These are phyloP conservation scores for Hippopotamus amphibius DNA, from an alignment of 2,113 vertebrate genomes.

Conservation along the genomic window DNA sequence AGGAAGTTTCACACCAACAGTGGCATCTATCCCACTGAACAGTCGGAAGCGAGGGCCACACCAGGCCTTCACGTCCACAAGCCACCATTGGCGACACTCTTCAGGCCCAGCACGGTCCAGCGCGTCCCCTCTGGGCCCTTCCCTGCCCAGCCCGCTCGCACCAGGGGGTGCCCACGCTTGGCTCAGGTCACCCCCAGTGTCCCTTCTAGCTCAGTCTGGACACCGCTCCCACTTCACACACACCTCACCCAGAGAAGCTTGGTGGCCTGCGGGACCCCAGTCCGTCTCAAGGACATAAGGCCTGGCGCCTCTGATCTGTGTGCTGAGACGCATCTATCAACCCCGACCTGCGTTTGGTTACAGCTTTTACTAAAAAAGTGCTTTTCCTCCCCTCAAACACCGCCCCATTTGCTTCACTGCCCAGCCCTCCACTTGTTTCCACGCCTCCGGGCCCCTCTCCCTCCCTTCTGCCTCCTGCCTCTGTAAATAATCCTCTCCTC, in stretches of 20 bases:
- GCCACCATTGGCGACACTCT: accelerated
- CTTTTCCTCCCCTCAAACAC: background rate
- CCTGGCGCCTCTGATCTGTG: background rate
- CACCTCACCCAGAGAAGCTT: background rate
- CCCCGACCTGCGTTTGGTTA: background rate
- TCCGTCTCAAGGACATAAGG: background rate
- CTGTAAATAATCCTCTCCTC: slow-evolving; percentile 78
- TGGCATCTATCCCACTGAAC: background rate
- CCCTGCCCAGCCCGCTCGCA: background rate
- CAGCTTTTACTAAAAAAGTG: slow-evolving; percentile 40
- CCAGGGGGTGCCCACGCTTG: accelerated
- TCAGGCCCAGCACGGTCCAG: background rate
- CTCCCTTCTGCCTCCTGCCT: slow-evolving; percentile 54
- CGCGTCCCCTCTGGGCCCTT: background rate
- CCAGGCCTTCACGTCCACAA: accelerated
- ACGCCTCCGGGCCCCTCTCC: background rate
- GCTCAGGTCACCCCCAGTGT: background rate
- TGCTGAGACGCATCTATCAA: background rate
- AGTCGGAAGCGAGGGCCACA: background rate
- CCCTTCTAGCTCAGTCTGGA: background rate
- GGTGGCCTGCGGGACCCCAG: background rate
- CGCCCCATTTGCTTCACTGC: background rate
- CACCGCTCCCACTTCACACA: background rate
- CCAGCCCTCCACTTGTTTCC: background rate
- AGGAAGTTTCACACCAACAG: background rate